Percentiles rank a stretch among this genome's conserved stretches.
Evolutionary conservation across 2,797 vertebrate genomes (phyloP).

Genomic region (Acanthurus lineatus): DNA sequence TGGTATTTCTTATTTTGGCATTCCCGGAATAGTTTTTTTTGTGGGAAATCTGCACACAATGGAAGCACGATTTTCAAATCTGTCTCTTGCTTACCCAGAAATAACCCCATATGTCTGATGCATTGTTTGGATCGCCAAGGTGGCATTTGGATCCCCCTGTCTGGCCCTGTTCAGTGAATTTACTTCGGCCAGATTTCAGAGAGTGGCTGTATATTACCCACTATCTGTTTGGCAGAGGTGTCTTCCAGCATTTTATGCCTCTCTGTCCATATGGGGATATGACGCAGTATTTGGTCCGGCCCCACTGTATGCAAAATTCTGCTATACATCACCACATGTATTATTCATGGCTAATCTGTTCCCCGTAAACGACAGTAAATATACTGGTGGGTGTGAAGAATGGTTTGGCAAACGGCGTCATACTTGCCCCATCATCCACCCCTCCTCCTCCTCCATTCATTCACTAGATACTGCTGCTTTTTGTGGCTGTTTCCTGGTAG

Average conservation of each 20-base stretch:
- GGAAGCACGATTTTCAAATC: constrained; percentile 59
- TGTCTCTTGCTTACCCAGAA: constrained; percentile 66
- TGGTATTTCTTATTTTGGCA: constrained; percentile 63
- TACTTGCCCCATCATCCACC: constrained; percentile 10
- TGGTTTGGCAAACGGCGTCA: constrained; percentile 66
- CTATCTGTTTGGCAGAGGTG: constrained; percentile 61
- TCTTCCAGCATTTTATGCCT: constrained; percentile 62
- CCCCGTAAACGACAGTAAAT: constrained; percentile 75
- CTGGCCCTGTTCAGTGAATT: constrained; percentile 47
- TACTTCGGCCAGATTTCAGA: constrained; percentile 57
- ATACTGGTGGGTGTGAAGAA: constrained; percentile 68
- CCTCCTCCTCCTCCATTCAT: constrained; percentile 5
- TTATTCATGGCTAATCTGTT: constrained; percentile 81
- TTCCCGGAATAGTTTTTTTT: constrained; percentile 48
- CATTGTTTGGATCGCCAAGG: constrained; percentile 66
- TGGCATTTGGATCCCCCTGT: constrained; percentile 60
- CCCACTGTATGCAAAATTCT: constrained; percentile 51
- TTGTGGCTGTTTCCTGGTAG: constrained; percentile 65
- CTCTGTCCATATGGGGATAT: constrained; percentile 65
- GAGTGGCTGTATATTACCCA: constrained; percentile 59
- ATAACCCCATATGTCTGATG: constrained; percentile 70
- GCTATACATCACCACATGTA: constrained; percentile 75
- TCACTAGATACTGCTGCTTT: constrained; percentile 55
- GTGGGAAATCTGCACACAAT: constrained; percentile 56
- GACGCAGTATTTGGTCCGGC: constrained; percentile 51